Evolutionary conservation across 2,113 vertebrate species (phyloP), one percentile per base, ranked within the genome.

Genomic region (Peromyscus leucopus): DNA sequence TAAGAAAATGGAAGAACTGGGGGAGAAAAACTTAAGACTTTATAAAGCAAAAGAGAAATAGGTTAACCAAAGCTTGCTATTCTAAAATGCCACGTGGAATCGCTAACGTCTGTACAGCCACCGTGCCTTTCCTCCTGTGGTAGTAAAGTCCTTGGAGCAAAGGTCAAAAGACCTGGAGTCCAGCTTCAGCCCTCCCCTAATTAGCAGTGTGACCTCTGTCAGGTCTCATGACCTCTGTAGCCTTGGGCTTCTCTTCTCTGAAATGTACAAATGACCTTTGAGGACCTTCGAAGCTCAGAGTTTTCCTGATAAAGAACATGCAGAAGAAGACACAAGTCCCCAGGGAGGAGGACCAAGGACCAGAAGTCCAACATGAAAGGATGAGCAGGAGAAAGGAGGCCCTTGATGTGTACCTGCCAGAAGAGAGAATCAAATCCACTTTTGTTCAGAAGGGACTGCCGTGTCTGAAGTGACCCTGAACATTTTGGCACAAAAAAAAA

Each of bases 1-100:
- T 80, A 93, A 91, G 63, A 84, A 89, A 96, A 94, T 46, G 46
- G 33, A 87, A 88, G 92, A 96, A 79, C 10, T 86, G 76, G 85
- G 22, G 17, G 11, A 2, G 8, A 36, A n/a, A 24, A 13, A 3
- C 13, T 26, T 85, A 85, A 65, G 28, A 0, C 71, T 94, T 84
- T 88, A 8, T 61, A 76, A 94, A 97, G 71, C 33, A 86, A 74
- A 90, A 93, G 33, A 85, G 42, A 95, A 71, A 91, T 24, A 59
- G 36, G 71, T 65, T 65, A 95, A 88, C 69, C 48, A 72, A 96
- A 4, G 69, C 67, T 95, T 78, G 17, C 36, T 79, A 55, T 84
- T 91, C 33, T 92, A 79, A 93, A 97, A 94, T 93, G 74, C 28
- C 82, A 48, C 55, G 7, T 63, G 28, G 61, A 71, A 15, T 86